Evolutionary conservation across 2,113 vertebrate species (phyloP).

Genomic region (Gnathonemus longibarbis): DNA sequence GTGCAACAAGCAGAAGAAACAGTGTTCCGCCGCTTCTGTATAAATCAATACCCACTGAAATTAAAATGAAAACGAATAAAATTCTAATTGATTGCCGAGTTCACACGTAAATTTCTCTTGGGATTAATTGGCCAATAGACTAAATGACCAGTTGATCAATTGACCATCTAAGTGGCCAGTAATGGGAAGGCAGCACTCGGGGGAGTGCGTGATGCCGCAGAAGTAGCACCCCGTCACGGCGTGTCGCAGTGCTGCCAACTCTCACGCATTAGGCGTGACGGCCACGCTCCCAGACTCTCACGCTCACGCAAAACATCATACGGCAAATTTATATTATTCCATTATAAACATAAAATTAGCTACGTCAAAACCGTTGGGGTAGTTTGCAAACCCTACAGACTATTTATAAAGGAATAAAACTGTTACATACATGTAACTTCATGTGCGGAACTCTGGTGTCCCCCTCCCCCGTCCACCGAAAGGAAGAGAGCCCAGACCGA

Average conservation of each 20-base stretch:
- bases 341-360: no score
- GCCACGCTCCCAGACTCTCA: no score
- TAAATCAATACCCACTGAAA: constrained; percentile 36
- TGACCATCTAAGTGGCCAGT: constrained; percentile 35
- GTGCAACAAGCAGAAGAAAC: constrained; percentile 28
- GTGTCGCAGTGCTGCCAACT: no score
- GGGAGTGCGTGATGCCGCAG: not conserved
- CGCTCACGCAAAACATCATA: no score
- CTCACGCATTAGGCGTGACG: no score
- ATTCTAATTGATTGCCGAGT: constrained; percentile 47
- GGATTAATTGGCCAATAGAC: constrained; percentile 26
- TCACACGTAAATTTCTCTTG: constrained; percentile 32
- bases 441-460: no score
- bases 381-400: no score
- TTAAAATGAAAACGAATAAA: constrained; percentile 37
- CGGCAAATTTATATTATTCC: no score
- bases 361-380: no score
- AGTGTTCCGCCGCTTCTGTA: constrained; percentile 26
- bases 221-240: not conserved
- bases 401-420: no score
- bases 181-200: constrained; percentile 22
- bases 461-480: no score
- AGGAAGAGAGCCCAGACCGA: not conserved
- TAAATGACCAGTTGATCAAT: constrained; percentile 30
- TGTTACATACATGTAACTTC: no score